Base-by-base conservation (phyloP, 1,140 invertebrate genomes). In the Cyrtorhinus lividipennis region DNA sequence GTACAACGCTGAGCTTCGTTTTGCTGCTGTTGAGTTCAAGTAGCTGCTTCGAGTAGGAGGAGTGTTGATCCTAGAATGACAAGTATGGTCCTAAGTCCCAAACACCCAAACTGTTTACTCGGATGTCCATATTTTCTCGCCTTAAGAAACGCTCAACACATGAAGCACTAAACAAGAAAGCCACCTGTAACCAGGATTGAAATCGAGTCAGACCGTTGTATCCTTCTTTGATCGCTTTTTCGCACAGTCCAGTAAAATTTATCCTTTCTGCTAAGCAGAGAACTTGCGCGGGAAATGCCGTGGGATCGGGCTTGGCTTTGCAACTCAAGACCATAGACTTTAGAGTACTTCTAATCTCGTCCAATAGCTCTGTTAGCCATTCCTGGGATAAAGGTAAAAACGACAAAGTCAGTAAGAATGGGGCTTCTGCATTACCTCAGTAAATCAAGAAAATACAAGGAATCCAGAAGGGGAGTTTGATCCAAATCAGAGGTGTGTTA, bases 211-310 rank as follows among this genome's bases (percentile, higher is more conserved):
- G 71, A 57, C 78, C 78, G 71, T 83, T 81, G n/a, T n/a, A n/a
- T n/a, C n/a, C n/a, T n/a, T n/a, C n/a, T n/a, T 72, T 71, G 64
- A 96, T 88, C 2, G 90, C 84, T 68, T 84, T 82, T 76, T 97
- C 94, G 68, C 84, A 83, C 70, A 83, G 80, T 64, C 83, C 80
- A 1, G 90, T 92, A 72, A 96, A 97, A 22, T 81, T 74, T 15
- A 95, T 83, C 62, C 79, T 80, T 64, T 83, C 80, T 2, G 79
- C 75, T 20, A 85, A 73, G 71, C 83, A 84, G 24, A 96, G 73
- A 67, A 96, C 83, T 80, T 95, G 92, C 46, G 88, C 87, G 8
- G 91, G 91, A 74, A 89, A 91, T 66, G 82, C 83, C 53, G 82
- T 75, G 0, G 89, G 84, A 76, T 92, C 83, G 25, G 84, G 77